Evolutionary conservation across 2,797 vertebrate genomes (phyloP).

Genomic region (Alca torda): DNA sequence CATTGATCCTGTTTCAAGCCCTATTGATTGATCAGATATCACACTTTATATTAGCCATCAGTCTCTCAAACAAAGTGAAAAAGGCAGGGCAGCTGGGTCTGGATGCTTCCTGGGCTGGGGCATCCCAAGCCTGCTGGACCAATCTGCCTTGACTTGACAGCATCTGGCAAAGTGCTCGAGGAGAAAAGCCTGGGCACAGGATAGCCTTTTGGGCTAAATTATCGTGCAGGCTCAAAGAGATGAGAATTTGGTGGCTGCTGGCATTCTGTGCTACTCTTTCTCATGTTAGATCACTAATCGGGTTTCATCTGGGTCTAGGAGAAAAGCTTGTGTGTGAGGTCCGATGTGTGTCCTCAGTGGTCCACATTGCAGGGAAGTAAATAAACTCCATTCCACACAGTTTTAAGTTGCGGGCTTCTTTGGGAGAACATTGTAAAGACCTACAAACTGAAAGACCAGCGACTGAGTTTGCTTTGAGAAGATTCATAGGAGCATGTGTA

Average conservation of each 20-base stretch:
- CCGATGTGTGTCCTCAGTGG: background rate
- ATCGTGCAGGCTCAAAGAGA: background rate
- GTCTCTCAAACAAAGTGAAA: background rate
- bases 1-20: background rate
- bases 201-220: background rate
- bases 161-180: background rate
- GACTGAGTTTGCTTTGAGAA: background rate
- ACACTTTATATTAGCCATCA: background rate
- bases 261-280: background rate
- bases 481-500: background rate
- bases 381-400: background rate
- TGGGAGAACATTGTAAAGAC: background rate
- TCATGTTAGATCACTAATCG: background rate
- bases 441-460: background rate
- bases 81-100: background rate
- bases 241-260: background rate
- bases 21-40: background rate
- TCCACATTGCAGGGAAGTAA: background rate
- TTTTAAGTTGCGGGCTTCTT: background rate
- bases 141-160: background rate
- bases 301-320: background rate
- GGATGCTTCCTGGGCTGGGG: background rate
- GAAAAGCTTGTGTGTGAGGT: background rate
- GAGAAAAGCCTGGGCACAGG: background rate
- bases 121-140: background rate